Evolutionary conservation across 1,140 invertebrate species (phyloP).

Genomic region (Drosophila subpulchrella): DNA sequence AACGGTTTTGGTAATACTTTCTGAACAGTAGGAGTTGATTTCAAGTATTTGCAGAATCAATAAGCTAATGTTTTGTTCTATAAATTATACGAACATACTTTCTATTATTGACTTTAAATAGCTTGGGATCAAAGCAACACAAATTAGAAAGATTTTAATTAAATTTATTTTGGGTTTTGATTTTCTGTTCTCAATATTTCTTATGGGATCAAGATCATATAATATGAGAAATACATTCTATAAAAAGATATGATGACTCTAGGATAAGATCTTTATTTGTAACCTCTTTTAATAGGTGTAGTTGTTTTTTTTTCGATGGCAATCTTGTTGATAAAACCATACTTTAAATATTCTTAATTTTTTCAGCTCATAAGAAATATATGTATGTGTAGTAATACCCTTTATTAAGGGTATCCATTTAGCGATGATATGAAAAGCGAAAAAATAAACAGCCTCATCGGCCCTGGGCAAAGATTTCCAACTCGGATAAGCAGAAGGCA

Average conservation of each 20-base stretch:
- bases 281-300: too few relatives aligned
- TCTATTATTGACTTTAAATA: neutral
- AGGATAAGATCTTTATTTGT: too few relatives aligned
- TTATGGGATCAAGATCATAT: too few relatives aligned
- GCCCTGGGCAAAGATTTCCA: slow-evolving; percentile 73
- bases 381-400: neutral
- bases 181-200: too few relatives aligned
- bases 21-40: neutral
- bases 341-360: too few relatives aligned
- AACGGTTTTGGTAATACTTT: slow-evolving; percentile 7
- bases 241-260: too few relatives aligned
- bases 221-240: too few relatives aligned
- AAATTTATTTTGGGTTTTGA: too few relatives aligned
- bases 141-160: neutral
- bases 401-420: slow-evolving; percentile 32
- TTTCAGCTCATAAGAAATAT: too few relatives aligned
- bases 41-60: neutral
- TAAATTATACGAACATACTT: neutral
- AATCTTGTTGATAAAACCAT: too few relatives aligned
- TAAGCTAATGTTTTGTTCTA: slow-evolving; percentile 20
- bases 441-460: slow-evolving; percentile 30
- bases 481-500: slow-evolving; percentile 62
- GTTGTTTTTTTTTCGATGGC: too few relatives aligned
- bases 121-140: neutral
- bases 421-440: slow-evolving; percentile 8